Conservation (phyloP, 2,888 invertebrate species). For the Tricholauxania praeusta region DNA sequence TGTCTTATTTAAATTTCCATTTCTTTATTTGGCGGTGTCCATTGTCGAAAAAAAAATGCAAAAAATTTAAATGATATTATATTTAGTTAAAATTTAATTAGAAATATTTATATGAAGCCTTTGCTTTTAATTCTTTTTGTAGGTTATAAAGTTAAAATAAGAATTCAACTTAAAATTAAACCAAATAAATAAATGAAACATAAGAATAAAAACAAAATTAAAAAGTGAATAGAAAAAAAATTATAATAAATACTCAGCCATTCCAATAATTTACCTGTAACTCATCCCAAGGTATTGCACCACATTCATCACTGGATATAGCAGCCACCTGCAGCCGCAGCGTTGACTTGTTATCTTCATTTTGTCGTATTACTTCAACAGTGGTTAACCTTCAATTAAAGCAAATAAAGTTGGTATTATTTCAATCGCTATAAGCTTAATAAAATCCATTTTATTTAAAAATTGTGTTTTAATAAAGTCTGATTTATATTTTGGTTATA, state of each 20-base stretch:
- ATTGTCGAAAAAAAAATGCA: too few species aligned
- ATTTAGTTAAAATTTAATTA: too few species aligned
- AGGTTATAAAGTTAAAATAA: constrained; percentile 26
- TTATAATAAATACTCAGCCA: constrained; percentile 7
- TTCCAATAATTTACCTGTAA: constrained; percentile 78
- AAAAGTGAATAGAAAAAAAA: constrained; percentile 28
- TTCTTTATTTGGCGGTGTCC: too few species aligned
- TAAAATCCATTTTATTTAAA: not conserved
- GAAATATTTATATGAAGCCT: too few species aligned
- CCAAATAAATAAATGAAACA: constrained; percentile 34
- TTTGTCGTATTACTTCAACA: constrained; percentile 80
- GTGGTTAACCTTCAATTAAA: constrained; percentile 78
- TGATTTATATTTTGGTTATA: too few species aligned
- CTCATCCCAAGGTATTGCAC: constrained; percentile 92
- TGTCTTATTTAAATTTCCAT: too few species aligned
- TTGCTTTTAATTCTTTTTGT: too few species aligned
- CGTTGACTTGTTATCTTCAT: constrained; percentile 75
- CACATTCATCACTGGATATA: constrained; percentile 84
- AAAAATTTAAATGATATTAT: too few species aligned
- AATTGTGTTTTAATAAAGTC: not conserved
- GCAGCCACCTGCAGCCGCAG: constrained; percentile 79
- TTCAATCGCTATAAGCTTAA: not conserved
- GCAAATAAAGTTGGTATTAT: constrained; percentile 38
- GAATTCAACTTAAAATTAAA: constrained; percentile 28
- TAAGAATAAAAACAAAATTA: constrained; percentile 35